Evolutionary conservation across 2,888 invertebrate genomes (phyloP), one percentile per base, ranked within the genome.

Genomic region (Neoascia interrupta): DNA sequence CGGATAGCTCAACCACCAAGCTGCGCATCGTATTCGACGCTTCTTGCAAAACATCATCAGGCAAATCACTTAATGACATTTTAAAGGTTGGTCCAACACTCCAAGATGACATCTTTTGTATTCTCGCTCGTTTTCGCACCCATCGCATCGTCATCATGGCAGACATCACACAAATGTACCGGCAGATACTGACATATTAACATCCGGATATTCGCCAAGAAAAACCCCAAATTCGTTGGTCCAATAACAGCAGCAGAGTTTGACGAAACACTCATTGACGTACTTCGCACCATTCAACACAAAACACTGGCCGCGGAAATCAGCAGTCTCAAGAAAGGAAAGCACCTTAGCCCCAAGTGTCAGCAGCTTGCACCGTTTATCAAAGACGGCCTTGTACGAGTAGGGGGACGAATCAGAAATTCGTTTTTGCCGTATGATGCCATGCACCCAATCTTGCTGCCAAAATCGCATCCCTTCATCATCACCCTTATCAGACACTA

Each of bases 41-140:
- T 15, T 37, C 37, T 43, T 13, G 21, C 28, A 13, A 43, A 45
- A 18, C 34, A 43, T 19, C 23, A n/a, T 43, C 43, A 43, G 43
- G 43, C 8, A 19, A 43, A 15, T 63, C 39, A 1, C 39, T 63
- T 3, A 61, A 61, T 37, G 49, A 61, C 37, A 47, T 28, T 11
- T 28, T 61, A 10, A 61, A 37, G 26, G 49, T 61, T 2, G 37
- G 61, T 11, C 61, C 61, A 18, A 61, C 61, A 8, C 41, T 51
- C 8, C 60, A 47, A 28, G 61, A 61, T 61, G 47, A 61, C 49
- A 49, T 61, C n/a, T 61, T 49, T 15, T 49, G 28, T n/a, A 49
- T 37, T 13, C 26, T 49, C 3, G 13, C 26, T 39, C 23, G 60
- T 15, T 60, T 47, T 47, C 47, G 60, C 37, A 60, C 37, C n/a